Conservation (phyloP, 2,113 vertebrate genomes). For the Verasper variegatus region DNA sequence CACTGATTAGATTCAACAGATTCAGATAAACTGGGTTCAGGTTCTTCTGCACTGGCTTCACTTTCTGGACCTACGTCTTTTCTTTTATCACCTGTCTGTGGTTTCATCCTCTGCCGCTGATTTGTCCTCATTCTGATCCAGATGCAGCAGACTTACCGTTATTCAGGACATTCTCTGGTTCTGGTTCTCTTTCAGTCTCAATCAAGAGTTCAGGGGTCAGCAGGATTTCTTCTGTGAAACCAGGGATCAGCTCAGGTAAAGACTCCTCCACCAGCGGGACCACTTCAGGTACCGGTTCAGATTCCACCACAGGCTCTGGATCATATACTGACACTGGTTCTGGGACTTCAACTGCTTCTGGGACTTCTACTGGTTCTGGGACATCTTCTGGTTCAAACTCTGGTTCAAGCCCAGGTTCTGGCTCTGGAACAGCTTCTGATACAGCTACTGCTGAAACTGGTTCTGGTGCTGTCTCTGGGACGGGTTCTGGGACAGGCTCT, state of each 20-base stretch:
- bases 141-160: conserved; percentile 34
- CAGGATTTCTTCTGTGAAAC: not conserved
- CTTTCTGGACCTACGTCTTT: too few species aligned
- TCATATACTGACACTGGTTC: conserved; percentile 9
- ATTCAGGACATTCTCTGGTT: conserved; percentile 17
- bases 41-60: too few species aligned
- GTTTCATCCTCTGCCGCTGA: too few species aligned
- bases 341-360: not conserved
- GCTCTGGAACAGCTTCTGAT: not conserved
- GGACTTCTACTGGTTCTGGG: not conserved
- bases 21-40: too few species aligned
- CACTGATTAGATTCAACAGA: too few species aligned
- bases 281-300: conserved; percentile 4
- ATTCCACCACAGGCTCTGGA: conserved; percentile 2
- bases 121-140: too few species aligned
- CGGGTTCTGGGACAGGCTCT: conserved; percentile 7
- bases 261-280: not conserved
- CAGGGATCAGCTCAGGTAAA: conserved; percentile 4
- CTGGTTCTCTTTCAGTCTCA: conserved; percentile 9
- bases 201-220: conserved; percentile 19
- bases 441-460: not conserved
- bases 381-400: conserved; percentile 6
- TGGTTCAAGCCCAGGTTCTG: conserved; percentile 5
- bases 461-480: not conserved
- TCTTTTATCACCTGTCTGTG: too few species aligned